A percentile compares a stretch with the other conserved stretches of the same genome.
These are phyloP conservation scores for Mesocricetus auratus DNA, from an alignment of 2,113 vertebrate genomes.

Conservation along the genomic window DNA sequence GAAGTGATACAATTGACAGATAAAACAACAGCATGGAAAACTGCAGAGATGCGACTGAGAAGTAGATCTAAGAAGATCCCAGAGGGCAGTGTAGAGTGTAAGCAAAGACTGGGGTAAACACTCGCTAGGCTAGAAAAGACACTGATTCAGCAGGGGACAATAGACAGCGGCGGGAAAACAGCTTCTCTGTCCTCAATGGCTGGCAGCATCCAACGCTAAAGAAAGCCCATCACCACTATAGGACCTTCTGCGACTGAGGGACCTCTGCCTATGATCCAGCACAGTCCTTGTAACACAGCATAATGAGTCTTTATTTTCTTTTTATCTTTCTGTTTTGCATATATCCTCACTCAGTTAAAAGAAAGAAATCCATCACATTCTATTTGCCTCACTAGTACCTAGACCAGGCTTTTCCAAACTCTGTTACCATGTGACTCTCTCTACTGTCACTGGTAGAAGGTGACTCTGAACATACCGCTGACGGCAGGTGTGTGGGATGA, in stretches of 20 bases:
- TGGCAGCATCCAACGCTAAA: neutral
- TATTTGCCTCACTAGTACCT: neutral
- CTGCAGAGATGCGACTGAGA: neutral
- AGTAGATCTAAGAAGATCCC: neutral
- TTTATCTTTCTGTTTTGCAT: neutral
- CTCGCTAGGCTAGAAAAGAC: neutral
- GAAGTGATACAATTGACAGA: neutral
- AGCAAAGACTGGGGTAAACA: neutral
- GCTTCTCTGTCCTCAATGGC: neutral
- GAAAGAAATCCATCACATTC: neutral
- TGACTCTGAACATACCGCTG: neutral
- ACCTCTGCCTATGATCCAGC: rapidly evolving
- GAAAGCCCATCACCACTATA: neutral
- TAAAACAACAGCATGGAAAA: neutral
- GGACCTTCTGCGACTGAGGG: neutral
- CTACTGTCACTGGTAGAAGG: neutral
- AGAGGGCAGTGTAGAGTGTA: neutral
- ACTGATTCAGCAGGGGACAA: neutral
- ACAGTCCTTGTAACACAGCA: too few relatives aligned
- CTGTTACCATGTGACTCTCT: neutral
- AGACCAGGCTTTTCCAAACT: neutral
- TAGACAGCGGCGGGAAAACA: neutral
- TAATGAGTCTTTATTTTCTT: neutral
- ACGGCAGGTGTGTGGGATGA: too few relatives aligned
- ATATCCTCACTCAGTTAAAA: neutral